Conservation (phyloP, 1,140 invertebrate species). For the Zaprionus inermis region DNA sequence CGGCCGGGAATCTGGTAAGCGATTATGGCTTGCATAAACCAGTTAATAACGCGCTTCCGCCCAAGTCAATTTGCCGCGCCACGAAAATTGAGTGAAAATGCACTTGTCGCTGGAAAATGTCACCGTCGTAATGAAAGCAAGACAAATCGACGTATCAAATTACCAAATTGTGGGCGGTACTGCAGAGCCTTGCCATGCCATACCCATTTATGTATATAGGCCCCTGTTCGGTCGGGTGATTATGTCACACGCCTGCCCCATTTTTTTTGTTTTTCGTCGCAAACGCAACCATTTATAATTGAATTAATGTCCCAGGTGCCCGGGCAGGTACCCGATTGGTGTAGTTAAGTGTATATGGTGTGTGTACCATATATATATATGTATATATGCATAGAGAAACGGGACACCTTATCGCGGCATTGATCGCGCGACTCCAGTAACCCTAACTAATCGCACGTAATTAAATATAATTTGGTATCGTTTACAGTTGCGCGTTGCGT, state of each 20-base stretch:
- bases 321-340: slow-evolving; percentile 19
- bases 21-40: slow-evolving; percentile 83
- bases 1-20: slow-evolving; percentile 57
- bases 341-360: slow-evolving; percentile 23
- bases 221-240: slow-evolving; percentile 41
- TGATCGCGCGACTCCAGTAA: slow-evolving; percentile 82
- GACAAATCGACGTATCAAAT: slow-evolving; percentile 83
- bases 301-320: slow-evolving; percentile 67
- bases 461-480: slow-evolving; percentile 83
- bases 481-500: slow-evolving; percentile 76
- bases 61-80: slow-evolving; percentile 73
- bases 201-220: slow-evolving; percentile 4
- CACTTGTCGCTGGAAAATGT: slow-evolving; percentile 59
- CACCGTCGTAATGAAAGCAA: slow-evolving; percentile 65
- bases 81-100: slow-evolving; percentile 80
- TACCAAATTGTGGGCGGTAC: slow-evolving; percentile 67
- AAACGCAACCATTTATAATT: slow-evolving; percentile 78
- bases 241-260: slow-evolving; percentile 76
- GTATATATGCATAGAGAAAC: background rate
- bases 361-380: background rate
- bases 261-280: slow-evolving; percentile 46
- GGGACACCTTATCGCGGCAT: slow-evolving; percentile 69
- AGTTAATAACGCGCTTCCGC: slow-evolving; percentile 83
- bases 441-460: slow-evolving; percentile 84
- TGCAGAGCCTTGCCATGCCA: slow-evolving; percentile 11